A percentile compares a stretch with the other conserved stretches of the same genome.
These are phyloP conservation scores for Phyllotreta cruciferae DNA, from an alignment of 2,888 invertebrate species.

Conservation along the genomic window DNA sequence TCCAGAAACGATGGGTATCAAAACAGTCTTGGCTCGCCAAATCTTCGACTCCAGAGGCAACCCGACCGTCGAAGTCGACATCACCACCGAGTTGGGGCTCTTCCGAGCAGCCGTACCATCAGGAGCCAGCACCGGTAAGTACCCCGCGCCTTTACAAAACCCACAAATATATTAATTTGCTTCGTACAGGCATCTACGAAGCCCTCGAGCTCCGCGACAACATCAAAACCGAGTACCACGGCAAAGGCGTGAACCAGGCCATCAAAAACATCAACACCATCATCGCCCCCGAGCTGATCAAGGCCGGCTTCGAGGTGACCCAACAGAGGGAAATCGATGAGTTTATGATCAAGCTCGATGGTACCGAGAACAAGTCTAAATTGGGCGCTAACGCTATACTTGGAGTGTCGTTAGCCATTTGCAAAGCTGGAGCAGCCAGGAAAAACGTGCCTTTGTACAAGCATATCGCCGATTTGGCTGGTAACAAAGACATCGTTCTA, in stretches of 20 bases:
- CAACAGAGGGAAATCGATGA: slow-evolving; percentile 90
- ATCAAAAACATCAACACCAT: slow-evolving; percentile 87
- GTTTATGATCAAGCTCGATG: slow-evolving; percentile 88
- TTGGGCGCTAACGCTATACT: slow-evolving; percentile 97
- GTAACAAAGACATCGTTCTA: slow-evolving; percentile 86
- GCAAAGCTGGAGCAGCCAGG: slow-evolving; percentile 97
- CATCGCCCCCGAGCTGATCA: slow-evolving; percentile 80
- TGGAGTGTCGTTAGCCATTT: slow-evolving; percentile 95
- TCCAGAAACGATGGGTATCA: slow-evolving; percentile 77
- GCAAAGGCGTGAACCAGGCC: slow-evolving; percentile 95
- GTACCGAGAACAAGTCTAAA: slow-evolving; percentile 96
- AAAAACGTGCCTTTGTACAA: slow-evolving; percentile 87
- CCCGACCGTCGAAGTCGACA: slow-evolving; percentile 96
- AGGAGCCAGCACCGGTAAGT: slow-evolving; percentile 88
- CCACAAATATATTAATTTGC: neutral
- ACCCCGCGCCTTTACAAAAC: neutral
- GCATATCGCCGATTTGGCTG: slow-evolving; percentile 96
- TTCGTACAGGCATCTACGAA: slow-evolving; percentile 81
- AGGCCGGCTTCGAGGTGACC: slow-evolving; percentile 83
- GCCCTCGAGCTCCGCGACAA: slow-evolving; percentile 96
- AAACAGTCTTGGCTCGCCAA: slow-evolving; percentile 92
- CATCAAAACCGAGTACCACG: slow-evolving; percentile 88
- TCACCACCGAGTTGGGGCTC: slow-evolving; percentile 80
- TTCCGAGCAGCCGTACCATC: slow-evolving; percentile 97
- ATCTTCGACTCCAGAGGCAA: slow-evolving; percentile 99